Percentiles rank a stretch among this genome's conserved stretches.
Conservation (phyloP, 2,888 invertebrate genomes). For the Synanthedon tipuliformis region DNA sequence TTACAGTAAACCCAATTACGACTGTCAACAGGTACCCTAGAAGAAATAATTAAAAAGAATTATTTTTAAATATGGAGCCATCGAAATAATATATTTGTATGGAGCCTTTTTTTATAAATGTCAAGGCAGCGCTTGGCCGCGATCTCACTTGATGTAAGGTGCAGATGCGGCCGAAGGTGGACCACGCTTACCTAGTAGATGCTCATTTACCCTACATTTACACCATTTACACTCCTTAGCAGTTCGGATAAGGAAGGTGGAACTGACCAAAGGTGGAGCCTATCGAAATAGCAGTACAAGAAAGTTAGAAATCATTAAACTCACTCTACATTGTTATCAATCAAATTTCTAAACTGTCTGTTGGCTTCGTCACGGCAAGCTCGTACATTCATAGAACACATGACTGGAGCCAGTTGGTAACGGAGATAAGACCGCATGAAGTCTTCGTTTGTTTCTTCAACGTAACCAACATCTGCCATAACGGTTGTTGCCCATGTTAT, state of each 20-base stretch:
- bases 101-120: no score
- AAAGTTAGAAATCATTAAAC: no score
- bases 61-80: not conserved
- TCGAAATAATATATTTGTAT: no score
- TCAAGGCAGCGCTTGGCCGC: no score
- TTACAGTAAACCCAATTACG: constrained; percentile 81
- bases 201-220: no score
- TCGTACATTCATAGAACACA: constrained; percentile 30
- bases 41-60: constrained; percentile 3
- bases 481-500: constrained; percentile 27
- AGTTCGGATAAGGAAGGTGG: no score
- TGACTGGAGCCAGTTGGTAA: constrained; percentile 39
- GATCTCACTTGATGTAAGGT: no score
- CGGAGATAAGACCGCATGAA: constrained; percentile 52
- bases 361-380: constrained; percentile 30
- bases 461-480: constrained; percentile 32
- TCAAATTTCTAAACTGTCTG: constrained; percentile 25
- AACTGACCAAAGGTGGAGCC: no score
- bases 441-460: constrained; percentile 19
- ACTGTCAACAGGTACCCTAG: constrained; percentile 52
- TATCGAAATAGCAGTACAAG: no score
- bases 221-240: no score
- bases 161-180: no score
- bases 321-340: constrained; percentile 17
- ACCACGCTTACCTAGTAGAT: no score